These are phyloP conservation scores for Cassiopea xamachana DNA, from an alignment of 30 jellyfish, hydroid and myxozoan genomes.

Conservation along the genomic window DNA sequence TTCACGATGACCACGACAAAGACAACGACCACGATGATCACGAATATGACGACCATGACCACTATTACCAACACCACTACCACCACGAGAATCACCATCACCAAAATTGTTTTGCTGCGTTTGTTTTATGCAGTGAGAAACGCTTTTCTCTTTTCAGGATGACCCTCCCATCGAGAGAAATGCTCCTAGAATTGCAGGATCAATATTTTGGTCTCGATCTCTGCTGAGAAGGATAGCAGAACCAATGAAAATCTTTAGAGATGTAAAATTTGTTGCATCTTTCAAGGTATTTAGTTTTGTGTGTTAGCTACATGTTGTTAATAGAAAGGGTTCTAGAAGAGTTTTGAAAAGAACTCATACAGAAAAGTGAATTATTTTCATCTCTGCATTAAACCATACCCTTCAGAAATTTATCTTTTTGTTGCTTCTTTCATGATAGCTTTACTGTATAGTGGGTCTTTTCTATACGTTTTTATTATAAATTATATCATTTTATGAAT, in stretches of 20 bases:
- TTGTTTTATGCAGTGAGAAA: not conserved
- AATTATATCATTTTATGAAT: no score
- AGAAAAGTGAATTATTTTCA: no score
- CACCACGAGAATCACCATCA: not conserved
- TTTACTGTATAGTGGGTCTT: no score
- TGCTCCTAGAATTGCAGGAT: slow-evolving; percentile 78
- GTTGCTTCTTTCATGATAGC: not conserved
- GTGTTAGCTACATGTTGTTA: no score
- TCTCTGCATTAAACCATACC: no score
- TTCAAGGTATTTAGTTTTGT: slow-evolving; percentile 47
- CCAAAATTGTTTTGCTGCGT: no score
- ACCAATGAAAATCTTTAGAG: slow-evolving; percentile 77
- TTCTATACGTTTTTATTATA: no score
- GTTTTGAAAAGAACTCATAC: no score
- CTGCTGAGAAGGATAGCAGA: slow-evolving; percentile 74
- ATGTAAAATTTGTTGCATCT: slow-evolving; percentile 63
- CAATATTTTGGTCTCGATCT: slow-evolving; percentile 79
- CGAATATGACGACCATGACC: not conserved
- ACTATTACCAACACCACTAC: not conserved
- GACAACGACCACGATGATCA: not conserved
- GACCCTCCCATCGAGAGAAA: slow-evolving; percentile 84
- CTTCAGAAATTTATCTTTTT: no score
- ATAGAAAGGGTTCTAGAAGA: no score
- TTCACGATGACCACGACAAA: not conserved
- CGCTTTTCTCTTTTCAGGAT: slow-evolving; percentile 38